phyloP scores from a whole-genome alignment of 2,113 vertebrate genomes.

The Xenus cinereus region DNA sequence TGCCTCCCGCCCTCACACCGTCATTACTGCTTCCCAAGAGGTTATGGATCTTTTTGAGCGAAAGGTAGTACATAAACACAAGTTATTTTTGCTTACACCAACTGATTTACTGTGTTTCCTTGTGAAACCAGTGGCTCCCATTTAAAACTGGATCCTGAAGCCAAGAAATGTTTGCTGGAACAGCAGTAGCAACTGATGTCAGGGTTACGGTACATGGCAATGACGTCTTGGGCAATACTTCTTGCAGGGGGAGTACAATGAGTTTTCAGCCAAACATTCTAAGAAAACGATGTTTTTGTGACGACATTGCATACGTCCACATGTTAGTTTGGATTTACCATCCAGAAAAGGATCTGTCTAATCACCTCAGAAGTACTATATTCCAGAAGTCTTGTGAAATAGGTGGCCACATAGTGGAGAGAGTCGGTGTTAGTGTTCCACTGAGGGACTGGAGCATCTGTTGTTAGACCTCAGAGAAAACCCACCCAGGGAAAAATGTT shows the following conservation, averaged over 20 bases:
- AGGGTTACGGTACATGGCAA: neutral
- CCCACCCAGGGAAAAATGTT: neutral
- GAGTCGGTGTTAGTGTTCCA: neutral
- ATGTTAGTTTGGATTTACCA: neutral
- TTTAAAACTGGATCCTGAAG: neutral
- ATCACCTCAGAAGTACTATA: neutral
- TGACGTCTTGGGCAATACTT: neutral
- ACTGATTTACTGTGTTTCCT: neutral
- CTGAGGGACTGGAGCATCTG: neutral
- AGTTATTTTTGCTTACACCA: neutral
- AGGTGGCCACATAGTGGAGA: neutral
- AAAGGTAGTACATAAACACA: neutral
- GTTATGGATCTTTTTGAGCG: neutral
- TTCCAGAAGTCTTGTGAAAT: neutral
- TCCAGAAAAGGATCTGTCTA: neutral
- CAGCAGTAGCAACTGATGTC: neutral
- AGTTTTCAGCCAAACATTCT: neutral
- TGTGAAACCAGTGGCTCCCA: neutral
- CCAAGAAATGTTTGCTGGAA: neutral
- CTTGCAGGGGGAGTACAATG: neutral
- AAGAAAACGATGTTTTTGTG: neutral
- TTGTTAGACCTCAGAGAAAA: neutral
- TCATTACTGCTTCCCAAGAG: neutral
- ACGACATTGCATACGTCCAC: accelerated
- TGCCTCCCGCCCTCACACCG: accelerated